Evolutionary conservation across 2,888 invertebrate species (phyloP), one percentile per base, ranked within the genome.

Genomic region (Brenthis ino): DNA sequence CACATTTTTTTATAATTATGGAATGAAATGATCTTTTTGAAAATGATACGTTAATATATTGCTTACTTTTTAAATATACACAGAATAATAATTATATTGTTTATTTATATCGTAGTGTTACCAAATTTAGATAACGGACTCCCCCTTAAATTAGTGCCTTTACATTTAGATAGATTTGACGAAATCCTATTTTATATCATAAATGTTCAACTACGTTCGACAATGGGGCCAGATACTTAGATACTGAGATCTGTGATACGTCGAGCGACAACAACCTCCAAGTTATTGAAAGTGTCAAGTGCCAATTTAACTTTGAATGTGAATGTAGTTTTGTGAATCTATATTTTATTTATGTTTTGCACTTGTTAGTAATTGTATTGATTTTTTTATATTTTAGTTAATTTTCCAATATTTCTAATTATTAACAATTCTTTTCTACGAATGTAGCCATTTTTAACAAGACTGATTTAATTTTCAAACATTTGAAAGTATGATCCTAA

Each of bases 361-460:
- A 78, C 80, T 82, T 82, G 80, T 80, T 83, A 83, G 79, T 79
- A 73, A 80, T 79, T 75, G 78, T 79, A 75, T 78, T 85, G 84
- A 86, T 82, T 85, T 85, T 78, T 81, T 80, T 78, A 79, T 79
- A 77, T 82, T 79, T 80, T 79, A 76, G 74, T 77, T 79, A 75
- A 80, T 81, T 80, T 84, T 82, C 82, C 84, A 84, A 84, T 81
- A 83, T 84, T 86, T 74, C 86, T 86, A 83, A 71, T 50, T 50
- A 16, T 79, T 82, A 82, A 83, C 79, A 79, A 84, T 83, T 85
- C 80, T 83, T 81, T 60, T 85, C 85, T 83, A 83, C 81, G 82
- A 85, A 85, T 86, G 89, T 89, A 93, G 93, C 92, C 93, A 92
- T 93, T 92, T 75, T 88, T 93, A 93, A 93, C 93, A 93, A 93